Conservation (phyloP, 2,113 vertebrate species). For the Eidolon helvum region DNA sequence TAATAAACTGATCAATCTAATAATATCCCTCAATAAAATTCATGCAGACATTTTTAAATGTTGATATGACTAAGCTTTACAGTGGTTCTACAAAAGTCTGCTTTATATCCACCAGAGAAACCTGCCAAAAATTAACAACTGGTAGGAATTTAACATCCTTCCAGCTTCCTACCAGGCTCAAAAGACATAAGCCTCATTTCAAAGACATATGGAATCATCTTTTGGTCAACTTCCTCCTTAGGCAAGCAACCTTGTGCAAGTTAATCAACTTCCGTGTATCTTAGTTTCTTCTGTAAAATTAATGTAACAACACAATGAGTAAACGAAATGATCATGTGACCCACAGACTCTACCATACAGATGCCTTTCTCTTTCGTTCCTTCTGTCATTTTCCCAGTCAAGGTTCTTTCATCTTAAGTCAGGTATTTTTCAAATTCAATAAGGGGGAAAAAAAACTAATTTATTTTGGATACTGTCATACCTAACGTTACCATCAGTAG, state of each 20-base stretch:
- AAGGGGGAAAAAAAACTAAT: too few relatives aligned
- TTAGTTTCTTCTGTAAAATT: neutral
- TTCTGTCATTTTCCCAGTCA: neutral
- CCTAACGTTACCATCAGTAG: neutral
- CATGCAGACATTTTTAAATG: neutral
- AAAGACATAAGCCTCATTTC: neutral
- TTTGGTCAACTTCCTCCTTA: neutral
- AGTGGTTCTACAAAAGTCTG: neutral
- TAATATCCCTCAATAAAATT: conserved; percentile 17
- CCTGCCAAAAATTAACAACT: neutral
- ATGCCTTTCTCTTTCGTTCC: neutral
- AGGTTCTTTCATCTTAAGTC: neutral
- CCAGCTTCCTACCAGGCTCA: neutral
- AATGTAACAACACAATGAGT: neutral
- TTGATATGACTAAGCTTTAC: neutral
- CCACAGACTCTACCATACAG: neutral
- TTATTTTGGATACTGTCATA: neutral
- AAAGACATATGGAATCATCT: neutral
- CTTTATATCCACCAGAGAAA: neutral
- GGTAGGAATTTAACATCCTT: neutral
- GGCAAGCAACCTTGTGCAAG: neutral
- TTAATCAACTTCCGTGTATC: neutral
- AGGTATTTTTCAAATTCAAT: neutral
- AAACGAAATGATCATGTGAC: neutral
- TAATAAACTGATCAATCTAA: neutral